Base-by-base conservation (phyloP, 1,140 invertebrate species). In the Colletes latitarsis region DNA sequence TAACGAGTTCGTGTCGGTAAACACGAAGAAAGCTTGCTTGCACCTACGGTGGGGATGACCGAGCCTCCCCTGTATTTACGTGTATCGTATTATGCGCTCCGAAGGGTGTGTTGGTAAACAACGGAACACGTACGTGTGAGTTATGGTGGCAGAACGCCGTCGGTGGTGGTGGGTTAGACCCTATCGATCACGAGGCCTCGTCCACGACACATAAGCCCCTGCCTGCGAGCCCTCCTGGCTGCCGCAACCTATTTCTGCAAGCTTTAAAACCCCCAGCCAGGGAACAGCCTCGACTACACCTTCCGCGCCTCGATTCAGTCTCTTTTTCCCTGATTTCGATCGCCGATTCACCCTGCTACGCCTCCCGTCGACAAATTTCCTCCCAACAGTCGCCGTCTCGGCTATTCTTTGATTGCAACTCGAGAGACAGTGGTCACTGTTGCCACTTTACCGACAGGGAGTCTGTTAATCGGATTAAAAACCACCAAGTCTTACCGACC, bases 131-230 rank as follows among this genome's bases (percentile, higher is more conserved):
- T 64, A 77, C 15, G 69, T 57, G 69, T 43, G 46, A 49, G 57
- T 64, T 77, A 81, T 66, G 76, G 76, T 81, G 58, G 58, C 57
- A 63, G 72, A 67, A 68, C 46, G 58, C 52, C 57, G 77, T 76
- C 69, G 52, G 58, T 68, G 73, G 81, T 73, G 72, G 84, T 60
- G 70, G 81, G 85, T 87, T 85, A 86, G 63, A 86, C 81, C 73
- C 84, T 87, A 87, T 87, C 85, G 85, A 87, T 87, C 85, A 87
- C 81, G 74, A 80, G 79, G 84, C 84, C 84, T 86, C 84, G 81
- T 86, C 77, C 76, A 86, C 85, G 83, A 82, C 70, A 85, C 80
- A 75, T 77, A 63, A 84, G 64, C 74, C 58, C 62, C 79, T 69
- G 30, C 69, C 72, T 67, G 53, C 73, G 68, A 77, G 73, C 73